Percentiles rank a stretch among this genome's conserved stretches.
phyloP scores from a whole-genome alignment of 2,888 invertebrate species.

The Sylvicola fuscatus region DNA sequence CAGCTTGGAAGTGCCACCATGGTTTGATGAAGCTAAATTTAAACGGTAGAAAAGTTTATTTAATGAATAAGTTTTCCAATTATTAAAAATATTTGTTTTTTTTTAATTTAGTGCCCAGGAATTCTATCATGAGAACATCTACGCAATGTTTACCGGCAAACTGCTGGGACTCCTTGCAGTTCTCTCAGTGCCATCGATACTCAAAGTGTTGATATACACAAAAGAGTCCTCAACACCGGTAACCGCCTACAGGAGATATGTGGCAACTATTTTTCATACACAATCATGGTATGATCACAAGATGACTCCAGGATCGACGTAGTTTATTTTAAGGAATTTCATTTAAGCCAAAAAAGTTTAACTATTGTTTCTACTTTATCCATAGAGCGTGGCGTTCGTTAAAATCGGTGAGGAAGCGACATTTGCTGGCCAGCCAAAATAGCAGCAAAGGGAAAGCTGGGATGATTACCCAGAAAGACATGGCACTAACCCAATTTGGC shows the following conservation, averaged over 20 bases:
- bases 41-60: no score
- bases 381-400: conserved; percentile 47
- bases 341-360: no score
- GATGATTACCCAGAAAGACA: conserved; percentile 57
- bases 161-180: conserved; percentile 54
- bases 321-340: conserved; percentile 18
- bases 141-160: conserved; percentile 48
- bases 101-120: conserved; percentile 57
- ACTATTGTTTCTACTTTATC: conserved; percentile 1
- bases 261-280: conserved; percentile 58
- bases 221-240: conserved; percentile 41
- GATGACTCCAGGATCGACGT: conserved; percentile 37
- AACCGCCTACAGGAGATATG: conserved; percentile 54
- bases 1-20: no score
- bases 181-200: conserved; percentile 51
- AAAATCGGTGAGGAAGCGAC: conserved; percentile 40
- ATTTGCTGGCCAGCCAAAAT: conserved; percentile 37
- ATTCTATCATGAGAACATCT: conserved; percentile 49
- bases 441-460: conserved; percentile 27
- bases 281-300: conserved; percentile 57
- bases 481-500: conserved; percentile 72
- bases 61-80: no score
- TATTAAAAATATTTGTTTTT: no score
- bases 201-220: conserved; percentile 48
- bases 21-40: no score